phyloP scores from a whole-genome alignment of 2,888 invertebrate genomes.

The Drosophila dives region DNA sequence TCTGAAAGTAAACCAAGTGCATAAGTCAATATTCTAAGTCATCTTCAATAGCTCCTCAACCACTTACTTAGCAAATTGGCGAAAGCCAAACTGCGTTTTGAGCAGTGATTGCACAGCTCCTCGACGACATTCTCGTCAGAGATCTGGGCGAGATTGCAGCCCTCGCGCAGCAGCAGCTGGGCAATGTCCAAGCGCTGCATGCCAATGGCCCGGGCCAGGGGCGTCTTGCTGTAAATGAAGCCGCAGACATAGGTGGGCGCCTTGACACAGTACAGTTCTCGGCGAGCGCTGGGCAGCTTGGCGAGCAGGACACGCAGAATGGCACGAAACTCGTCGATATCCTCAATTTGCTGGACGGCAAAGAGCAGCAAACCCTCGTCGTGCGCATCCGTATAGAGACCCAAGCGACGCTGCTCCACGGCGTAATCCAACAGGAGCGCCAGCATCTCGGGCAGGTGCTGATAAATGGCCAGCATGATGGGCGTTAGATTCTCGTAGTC shows the following conservation, averaged over 20 bases:
- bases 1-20: slow-evolving; percentile 54
- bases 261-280: slow-evolving; percentile 84
- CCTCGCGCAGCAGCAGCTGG: slow-evolving; percentile 82
- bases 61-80: slow-evolving; percentile 79
- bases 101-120: slow-evolving; percentile 66
- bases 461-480: slow-evolving; percentile 89
- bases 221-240: slow-evolving; percentile 87
- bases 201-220: slow-evolving; percentile 87
- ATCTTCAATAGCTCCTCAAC: neutral
- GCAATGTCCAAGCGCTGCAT: slow-evolving; percentile 81
- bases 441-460: slow-evolving; percentile 87
- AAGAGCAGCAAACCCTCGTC: slow-evolving; percentile 77
- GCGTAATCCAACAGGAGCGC: slow-evolving; percentile 86
- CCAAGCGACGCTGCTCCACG: slow-evolving; percentile 49
- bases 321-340: slow-evolving; percentile 62
- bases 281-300: slow-evolving; percentile 85
- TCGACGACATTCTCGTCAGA: slow-evolving; percentile 75
- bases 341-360: slow-evolving; percentile 80
- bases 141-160: slow-evolving; percentile 79
- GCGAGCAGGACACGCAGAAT: slow-evolving; percentile 81
- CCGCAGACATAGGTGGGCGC: slow-evolving; percentile 80
- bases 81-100: slow-evolving; percentile 66
- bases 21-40: neutral
- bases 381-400: slow-evolving; percentile 66
- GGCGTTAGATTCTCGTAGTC: slow-evolving; percentile 87